Base-by-base conservation (phyloP, 2,113 vertebrate genomes). In the Echinops telfairi region DNA sequence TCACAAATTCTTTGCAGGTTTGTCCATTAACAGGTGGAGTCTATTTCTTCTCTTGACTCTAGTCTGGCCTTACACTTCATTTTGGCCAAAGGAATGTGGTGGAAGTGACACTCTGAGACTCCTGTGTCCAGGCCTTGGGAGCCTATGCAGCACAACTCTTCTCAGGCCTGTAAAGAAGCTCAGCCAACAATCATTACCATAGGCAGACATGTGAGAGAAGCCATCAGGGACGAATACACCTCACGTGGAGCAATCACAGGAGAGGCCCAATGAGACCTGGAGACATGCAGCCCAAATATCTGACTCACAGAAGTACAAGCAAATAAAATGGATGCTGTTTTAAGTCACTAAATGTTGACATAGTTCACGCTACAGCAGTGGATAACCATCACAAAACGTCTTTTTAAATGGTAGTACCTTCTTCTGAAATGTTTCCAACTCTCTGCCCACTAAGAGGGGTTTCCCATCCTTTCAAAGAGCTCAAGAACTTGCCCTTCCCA, bases 261-360 rank as follows among this genome's bases (percentile, higher is more conserved):
- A 17, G 58, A 60, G 3, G 58, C 14, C 58, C 86, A 87, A 6
- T 19, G 36, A 53, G n/a, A 66, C 25, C 57, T 64, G 91, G n/a
- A 25, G 36, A 82, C 64, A 53, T 16, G 33, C 71, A 89, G 29
- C 11, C 31, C 80, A 88, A 93, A 88, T 36, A 79, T 15, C 10
- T 38, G 80, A 89, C 40, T 83, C 53, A 62, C 5, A 92, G 23
- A 89, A 71, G 5, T 64, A 2, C 58, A 16, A 76, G 29, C n/a
- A 95, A 92, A 86, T 77, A 88, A 82, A 86, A 86, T 57, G 57
- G 6, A 15, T 66, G 86, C 9, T 91, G 19, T 76, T 93, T 91
- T 70, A 89, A 90, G 36, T 1, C 43, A 86, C 36, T 75, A 80
- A 80, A 33, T 77, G 89, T 89, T 22, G 36, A 53, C 15, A 53